Evolutionary conservation across 2,888 invertebrate genomes (phyloP).

Genomic region (Hartigia nigra): DNA sequence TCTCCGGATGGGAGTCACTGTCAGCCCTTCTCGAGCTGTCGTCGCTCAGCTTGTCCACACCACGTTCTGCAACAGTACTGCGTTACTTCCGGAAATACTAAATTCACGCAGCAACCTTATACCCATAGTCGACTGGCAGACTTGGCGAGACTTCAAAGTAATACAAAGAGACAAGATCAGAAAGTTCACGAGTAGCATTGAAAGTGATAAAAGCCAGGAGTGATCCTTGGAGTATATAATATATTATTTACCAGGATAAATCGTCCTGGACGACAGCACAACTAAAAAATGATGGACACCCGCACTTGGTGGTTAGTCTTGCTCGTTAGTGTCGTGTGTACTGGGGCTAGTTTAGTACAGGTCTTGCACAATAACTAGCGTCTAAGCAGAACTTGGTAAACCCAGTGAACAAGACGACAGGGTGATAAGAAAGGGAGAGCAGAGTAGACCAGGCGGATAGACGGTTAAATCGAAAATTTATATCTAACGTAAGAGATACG

Average conservation of each 20-base stretch:
- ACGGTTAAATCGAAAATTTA: not conserved
- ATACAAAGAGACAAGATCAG: not conserved
- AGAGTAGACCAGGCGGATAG: constrained; percentile 1
- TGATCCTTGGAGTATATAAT: not conserved
- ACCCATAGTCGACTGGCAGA: not conserved
- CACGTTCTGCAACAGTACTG: constrained; percentile 61
- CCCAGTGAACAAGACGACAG: constrained; percentile 1
- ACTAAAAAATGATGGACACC: not conserved
- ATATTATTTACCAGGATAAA: not conserved
- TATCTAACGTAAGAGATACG: constrained; percentile 32
- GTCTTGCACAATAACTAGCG: not conserved
- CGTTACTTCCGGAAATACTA: constrained; percentile 22
- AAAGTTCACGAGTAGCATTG: not conserved
- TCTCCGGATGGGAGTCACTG: constrained; percentile 69
- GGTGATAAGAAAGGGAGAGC: not conserved
- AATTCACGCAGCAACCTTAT: not conserved
- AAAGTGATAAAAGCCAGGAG: not conserved
- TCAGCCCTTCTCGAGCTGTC: constrained; percentile 71
- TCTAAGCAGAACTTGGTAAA: not conserved
- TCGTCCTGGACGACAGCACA: not conserved
- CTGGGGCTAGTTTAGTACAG: not conserved
- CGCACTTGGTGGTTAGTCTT: not conserved
- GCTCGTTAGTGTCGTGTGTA: not conserved
- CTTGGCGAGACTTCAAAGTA: not conserved
- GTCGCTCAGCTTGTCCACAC: constrained; percentile 68